These are phyloP conservation scores for Octonoba sinensis DNA, from an alignment of 2,888 invertebrate species.

Conservation along the genomic window DNA sequence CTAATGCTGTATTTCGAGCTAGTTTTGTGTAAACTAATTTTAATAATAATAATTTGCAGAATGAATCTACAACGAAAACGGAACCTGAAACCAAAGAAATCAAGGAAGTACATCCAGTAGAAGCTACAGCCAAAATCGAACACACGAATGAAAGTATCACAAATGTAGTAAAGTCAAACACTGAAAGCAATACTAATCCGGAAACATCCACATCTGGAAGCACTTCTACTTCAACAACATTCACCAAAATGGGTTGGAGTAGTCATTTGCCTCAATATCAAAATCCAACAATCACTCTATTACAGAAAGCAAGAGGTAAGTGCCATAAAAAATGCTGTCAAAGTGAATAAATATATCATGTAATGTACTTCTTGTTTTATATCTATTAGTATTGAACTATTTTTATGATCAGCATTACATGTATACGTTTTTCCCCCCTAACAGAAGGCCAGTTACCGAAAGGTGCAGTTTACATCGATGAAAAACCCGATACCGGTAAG, in stretches of 20 bases:
- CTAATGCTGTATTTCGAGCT: no score
- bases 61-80: constrained; percentile 18
- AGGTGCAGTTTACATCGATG: constrained; percentile 81
- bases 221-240: constrained; percentile 30
- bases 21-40: no score
- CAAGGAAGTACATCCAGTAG: constrained; percentile 12
- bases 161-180: no score
- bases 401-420: not conserved
- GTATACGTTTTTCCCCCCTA: constrained; percentile 69
- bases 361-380: not conserved
- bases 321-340: not conserved
- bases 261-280: constrained; percentile 80
- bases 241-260: constrained; percentile 40
- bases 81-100: constrained; percentile 22
- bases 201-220: not conserved
- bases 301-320: constrained; percentile 89
- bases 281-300: constrained; percentile 87
- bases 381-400: not conserved
- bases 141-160: not conserved
- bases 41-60: constrained; percentile 10
- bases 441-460: constrained; percentile 86
- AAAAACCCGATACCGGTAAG: constrained; percentile 69
- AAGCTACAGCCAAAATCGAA: constrained; percentile 1
- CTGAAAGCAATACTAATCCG: not conserved
- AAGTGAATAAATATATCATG: not conserved